Percentiles rank a stretch among this genome's conserved stretches.
Evolutionary conservation across 2,797 vertebrate genomes (phyloP).

Genomic region (Phalloptychus januarius): DNA sequence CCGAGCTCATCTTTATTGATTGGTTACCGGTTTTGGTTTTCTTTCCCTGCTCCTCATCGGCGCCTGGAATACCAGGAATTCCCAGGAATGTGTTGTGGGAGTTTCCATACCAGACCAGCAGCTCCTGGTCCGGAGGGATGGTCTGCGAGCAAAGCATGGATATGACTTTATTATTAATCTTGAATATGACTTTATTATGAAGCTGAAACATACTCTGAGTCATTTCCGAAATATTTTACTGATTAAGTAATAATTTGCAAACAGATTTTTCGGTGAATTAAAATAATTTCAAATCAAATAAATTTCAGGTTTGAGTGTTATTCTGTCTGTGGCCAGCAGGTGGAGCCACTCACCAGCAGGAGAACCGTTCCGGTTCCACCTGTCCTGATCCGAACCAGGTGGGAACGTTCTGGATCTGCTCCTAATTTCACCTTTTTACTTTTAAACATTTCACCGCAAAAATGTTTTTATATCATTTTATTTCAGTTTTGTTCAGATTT

Average conservation of each 20-base stretch:
- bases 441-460: background rate
- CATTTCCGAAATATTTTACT: too few relatives aligned
- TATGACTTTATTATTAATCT: too few relatives aligned
- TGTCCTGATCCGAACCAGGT: background rate
- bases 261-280: background rate
- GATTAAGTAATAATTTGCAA: too few relatives aligned
- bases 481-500: background rate
- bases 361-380: background rate
- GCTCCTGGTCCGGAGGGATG: constrained; percentile 95
- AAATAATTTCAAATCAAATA: background rate
- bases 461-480: background rate
- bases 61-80: constrained; percentile 93
- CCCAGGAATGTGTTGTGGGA: constrained; percentile 96
- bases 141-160: constrained; percentile 82
- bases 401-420: background rate
- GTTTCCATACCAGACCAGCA: constrained; percentile 97
- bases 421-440: background rate
- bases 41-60: constrained; percentile 91
- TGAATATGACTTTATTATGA: too few relatives aligned
- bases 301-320: background rate
- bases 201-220: too few relatives aligned
- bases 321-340: constrained; percentile 29
- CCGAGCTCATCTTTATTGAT: background rate
- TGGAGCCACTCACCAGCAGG: constrained; percentile 22
- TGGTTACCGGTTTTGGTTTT: constrained; percentile 89